A percentile compares a stretch with the other conserved stretches of the same genome.
phyloP scores from a whole-genome alignment of 2,888 invertebrate genomes.

The Cylloceria caligata region DNA sequence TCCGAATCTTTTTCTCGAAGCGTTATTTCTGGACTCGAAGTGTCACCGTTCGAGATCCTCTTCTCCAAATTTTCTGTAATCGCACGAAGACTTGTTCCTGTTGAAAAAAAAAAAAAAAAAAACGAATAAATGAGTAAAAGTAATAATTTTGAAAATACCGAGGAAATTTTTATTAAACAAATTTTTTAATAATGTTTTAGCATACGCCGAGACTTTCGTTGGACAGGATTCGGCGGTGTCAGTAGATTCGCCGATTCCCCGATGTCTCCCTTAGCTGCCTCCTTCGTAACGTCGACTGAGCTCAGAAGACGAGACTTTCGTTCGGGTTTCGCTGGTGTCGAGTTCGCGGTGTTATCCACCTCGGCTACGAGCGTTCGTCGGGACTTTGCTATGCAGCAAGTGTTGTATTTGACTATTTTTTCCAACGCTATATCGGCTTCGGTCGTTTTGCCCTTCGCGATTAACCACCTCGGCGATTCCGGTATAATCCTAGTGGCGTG shows the following conservation, averaged over 20 bases:
- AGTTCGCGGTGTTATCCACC: conserved; percentile 64
- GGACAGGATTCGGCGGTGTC: conserved; percentile 65
- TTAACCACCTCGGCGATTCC: conserved; percentile 84
- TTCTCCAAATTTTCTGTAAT: conserved; percentile 72
- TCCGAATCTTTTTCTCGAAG: conserved; percentile 62
- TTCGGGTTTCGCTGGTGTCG: conserved; percentile 74
- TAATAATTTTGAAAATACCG: not conserved
- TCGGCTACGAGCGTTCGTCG: conserved; percentile 61
- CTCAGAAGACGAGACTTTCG: conserved; percentile 74
- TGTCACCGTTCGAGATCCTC: conserved; percentile 64
- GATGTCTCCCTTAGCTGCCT: conserved; percentile 53
- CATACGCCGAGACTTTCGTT: conserved; percentile 63
- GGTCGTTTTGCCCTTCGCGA: conserved; percentile 78
- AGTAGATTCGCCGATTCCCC: conserved; percentile 75
- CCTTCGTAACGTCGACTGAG: conserved; percentile 56
- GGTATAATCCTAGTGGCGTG: conserved; percentile 81
- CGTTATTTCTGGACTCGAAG: conserved; percentile 53
- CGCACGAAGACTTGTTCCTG: conserved; percentile 70
- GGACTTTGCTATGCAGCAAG: conserved; percentile 72
- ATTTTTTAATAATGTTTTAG: not conserved
- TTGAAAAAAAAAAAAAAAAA: conserved; percentile 1
- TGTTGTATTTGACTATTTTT: conserved; percentile 80
- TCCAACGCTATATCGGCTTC: conserved; percentile 81
- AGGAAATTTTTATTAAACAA: not conserved
- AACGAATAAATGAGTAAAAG: not conserved